A percentile compares a stretch with the other conserved stretches of the same genome.
Conservation (phyloP, 2,797 vertebrate genomes). For the Helostoma temminkii region DNA sequence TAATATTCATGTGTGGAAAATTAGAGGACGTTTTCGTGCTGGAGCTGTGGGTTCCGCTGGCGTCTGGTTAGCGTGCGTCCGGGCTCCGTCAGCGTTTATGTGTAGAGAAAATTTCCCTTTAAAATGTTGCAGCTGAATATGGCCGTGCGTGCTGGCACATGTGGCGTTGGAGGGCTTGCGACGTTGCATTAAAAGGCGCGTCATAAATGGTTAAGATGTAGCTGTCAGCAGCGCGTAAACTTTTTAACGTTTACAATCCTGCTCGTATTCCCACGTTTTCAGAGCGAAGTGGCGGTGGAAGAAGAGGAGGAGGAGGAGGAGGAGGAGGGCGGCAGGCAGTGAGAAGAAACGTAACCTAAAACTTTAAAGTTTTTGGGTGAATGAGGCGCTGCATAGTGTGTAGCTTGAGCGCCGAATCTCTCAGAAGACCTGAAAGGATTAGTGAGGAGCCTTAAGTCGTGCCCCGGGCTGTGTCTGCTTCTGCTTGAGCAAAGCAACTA, state of each 20-base stretch:
- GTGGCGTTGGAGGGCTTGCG: background rate
- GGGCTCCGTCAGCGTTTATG: conserved; percentile 9
- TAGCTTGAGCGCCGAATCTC: conserved; percentile 12
- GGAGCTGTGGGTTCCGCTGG: conserved; percentile 22
- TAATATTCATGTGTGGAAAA: background rate
- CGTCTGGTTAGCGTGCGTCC: conserved; percentile 34
- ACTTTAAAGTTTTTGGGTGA: conserved; percentile 29
- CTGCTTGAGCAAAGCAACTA: background rate
- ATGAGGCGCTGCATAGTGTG: conserved; percentile 14
- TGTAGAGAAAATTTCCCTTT: conserved; percentile 6
- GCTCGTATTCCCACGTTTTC: background rate
- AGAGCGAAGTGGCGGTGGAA: background rate
- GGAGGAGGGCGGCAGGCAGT: background rate
- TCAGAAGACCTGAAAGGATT: background rate
- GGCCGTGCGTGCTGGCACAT: conserved; percentile 12
- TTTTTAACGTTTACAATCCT: background rate
- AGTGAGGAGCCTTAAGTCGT: conserved; percentile 4
- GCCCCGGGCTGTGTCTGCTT: background rate
- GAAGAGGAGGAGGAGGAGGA: background rate
- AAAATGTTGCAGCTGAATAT: conserved; percentile 30
- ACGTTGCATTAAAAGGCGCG: background rate
- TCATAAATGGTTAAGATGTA: background rate
- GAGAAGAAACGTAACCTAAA: background rate
- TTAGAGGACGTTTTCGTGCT: conserved; percentile 15
- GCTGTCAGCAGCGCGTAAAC: background rate